Evolutionary conservation across 2,888 invertebrate genomes (phyloP).

Genomic region (Drosophila merina): DNA sequence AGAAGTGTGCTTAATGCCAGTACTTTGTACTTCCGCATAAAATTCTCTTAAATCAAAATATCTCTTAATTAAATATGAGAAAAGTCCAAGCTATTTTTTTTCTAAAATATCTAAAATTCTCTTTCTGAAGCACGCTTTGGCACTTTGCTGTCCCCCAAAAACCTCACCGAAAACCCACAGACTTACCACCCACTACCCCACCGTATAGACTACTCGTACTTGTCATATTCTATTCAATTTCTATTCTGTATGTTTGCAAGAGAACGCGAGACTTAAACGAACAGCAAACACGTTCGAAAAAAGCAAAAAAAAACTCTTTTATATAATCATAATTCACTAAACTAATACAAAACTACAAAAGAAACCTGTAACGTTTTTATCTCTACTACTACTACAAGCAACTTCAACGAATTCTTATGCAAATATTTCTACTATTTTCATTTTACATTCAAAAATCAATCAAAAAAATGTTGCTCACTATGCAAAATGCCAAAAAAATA

Average conservation of each 20-base stretch:
- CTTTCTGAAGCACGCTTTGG: slow-evolving; percentile 53
- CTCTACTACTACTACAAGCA: slow-evolving; percentile 52
- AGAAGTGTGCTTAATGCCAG: neutral
- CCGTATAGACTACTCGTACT: slow-evolving; percentile 21
- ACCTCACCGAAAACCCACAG: slow-evolving; percentile 5
- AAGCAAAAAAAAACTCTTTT: slow-evolving; percentile 12
- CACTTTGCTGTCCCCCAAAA: slow-evolving; percentile 43
- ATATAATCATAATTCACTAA: slow-evolving; percentile 40
- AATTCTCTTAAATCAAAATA: neutral
- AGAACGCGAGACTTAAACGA: slow-evolving; percentile 41
- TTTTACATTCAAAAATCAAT: slow-evolving; percentile 65
- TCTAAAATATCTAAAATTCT: slow-evolving; percentile 11
- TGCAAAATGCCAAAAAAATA: slow-evolving; percentile 50
- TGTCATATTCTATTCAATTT: slow-evolving; percentile 60
- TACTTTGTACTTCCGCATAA: neutral
- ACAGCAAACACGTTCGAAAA: slow-evolving; percentile 31
- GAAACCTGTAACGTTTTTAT: slow-evolving; percentile 40
- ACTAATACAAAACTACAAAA: slow-evolving; percentile 33
- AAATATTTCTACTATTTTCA: slow-evolving; percentile 76
- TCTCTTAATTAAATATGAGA: neutral
- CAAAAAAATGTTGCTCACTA: slow-evolving; percentile 60
- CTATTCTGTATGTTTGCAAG: slow-evolving; percentile 65
- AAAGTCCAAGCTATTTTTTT: neutral
- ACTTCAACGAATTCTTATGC: slow-evolving; percentile 74
- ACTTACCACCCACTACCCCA: slow-evolving; percentile 20